A percentile compares a stretch with the other conserved stretches of the same genome.
Evolutionary conservation across 2,888 invertebrate genomes (phyloP).

Genomic region (Liodrosophila aerea): DNA sequence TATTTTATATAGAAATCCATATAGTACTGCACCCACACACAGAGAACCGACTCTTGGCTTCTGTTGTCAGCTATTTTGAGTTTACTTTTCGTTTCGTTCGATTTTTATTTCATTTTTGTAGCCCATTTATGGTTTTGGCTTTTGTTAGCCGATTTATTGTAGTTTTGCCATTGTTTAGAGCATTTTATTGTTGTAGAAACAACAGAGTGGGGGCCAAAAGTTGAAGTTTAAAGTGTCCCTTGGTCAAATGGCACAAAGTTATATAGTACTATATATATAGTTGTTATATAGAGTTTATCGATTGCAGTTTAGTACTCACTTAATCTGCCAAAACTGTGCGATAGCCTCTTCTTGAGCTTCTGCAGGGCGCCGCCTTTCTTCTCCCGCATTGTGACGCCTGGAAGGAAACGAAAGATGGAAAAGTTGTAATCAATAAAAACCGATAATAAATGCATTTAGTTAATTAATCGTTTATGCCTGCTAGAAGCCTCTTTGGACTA

Average conservation of each 20-base stretch:
- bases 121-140: slow-evolving; percentile 47
- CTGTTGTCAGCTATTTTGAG: slow-evolving; percentile 28
- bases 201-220: neutral
- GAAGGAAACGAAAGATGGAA: slow-evolving; percentile 76
- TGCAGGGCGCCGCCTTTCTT: slow-evolving; percentile 96
- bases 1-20: slow-evolving; percentile 30
- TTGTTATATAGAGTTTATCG: slow-evolving; percentile 9
- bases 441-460: slow-evolving; percentile 2
- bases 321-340: slow-evolving; percentile 97
- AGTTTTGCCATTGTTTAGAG: slow-evolving; percentile 40
- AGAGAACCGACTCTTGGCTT: slow-evolving; percentile 30
- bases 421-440: slow-evolving; percentile 14
- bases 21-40: slow-evolving; percentile 42
- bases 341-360: slow-evolving; percentile 96
- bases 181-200: slow-evolving; percentile 9
- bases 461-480: neutral
- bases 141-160: slow-evolving; percentile 49
- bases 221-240: slow-evolving; percentile 24
- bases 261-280: neutral
- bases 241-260: slow-evolving; percentile 1
- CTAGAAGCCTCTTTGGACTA: neutral
- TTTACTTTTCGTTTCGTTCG: slow-evolving; percentile 1
- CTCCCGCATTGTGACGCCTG: slow-evolving; percentile 94
- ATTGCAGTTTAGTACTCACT: slow-evolving; percentile 87
- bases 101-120: slow-evolving; percentile 2